These are phyloP conservation scores for Subanguina moxae DNA, from an alignment of 1,140 invertebrate species.

Conservation along the genomic window DNA sequence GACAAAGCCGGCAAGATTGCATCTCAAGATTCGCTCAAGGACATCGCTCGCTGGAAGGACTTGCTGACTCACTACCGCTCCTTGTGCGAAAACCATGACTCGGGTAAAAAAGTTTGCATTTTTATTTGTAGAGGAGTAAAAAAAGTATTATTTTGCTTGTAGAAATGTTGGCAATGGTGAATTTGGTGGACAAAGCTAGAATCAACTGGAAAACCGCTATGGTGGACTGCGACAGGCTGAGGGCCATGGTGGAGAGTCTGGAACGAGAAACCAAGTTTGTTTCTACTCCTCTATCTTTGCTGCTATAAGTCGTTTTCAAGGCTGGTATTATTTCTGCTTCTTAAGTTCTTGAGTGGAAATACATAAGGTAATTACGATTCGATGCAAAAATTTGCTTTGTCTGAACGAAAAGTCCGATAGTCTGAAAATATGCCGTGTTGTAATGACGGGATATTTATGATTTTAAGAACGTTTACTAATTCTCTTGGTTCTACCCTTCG, in stretches of 20 bases:
- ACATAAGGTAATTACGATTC: no score
- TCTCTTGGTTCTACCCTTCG: no score
- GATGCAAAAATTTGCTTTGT: no score
- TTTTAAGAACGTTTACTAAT: no score
- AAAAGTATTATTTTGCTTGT: not conserved
- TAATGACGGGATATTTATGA: no score
- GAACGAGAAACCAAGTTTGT: constrained; percentile 2
- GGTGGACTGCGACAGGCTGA: not conserved
- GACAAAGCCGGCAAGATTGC: constrained; percentile 1
- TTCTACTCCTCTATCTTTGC: not conserved
- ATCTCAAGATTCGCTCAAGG: constrained; percentile 4
- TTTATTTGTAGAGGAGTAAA: not conserved
- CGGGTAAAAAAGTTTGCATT: not conserved
- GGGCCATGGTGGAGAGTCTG: not conserved
- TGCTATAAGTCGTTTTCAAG: not conserved
- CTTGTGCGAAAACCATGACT: not conserved
- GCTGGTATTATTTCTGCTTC: no score
- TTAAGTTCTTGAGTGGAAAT: no score
- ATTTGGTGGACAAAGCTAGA: not conserved
- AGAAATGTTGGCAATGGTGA: constrained; percentile 5
- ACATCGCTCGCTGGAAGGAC: not conserved
- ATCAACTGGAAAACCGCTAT: not conserved
- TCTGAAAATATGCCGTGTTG: no score
- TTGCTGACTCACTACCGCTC: not conserved
- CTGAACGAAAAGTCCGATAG: no score